A percentile compares a stretch with the other conserved stretches of the same genome.
Evolutionary conservation across 2,113 vertebrate genomes (phyloP).

Genomic region (Ceyx melanurus): DNA sequence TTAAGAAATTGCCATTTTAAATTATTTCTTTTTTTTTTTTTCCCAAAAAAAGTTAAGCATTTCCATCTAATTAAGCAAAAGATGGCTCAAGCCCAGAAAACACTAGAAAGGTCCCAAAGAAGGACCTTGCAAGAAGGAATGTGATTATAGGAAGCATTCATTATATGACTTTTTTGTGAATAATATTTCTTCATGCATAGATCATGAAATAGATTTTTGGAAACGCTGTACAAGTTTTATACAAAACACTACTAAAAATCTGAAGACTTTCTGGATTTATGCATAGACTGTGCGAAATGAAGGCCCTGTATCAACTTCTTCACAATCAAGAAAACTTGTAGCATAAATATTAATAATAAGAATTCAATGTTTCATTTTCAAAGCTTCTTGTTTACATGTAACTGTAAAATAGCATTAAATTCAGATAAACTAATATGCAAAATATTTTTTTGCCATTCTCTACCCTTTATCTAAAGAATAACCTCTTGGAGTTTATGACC

Average conservation of each 20-base stretch:
- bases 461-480: background rate
- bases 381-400: background rate
- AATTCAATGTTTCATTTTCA: background rate
- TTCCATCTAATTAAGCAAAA: background rate
- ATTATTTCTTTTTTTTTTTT: background rate
- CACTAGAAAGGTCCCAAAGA: background rate
- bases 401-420: background rate
- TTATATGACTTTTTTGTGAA: background rate
- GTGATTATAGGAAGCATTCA: background rate
- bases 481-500: background rate
- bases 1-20: background rate
- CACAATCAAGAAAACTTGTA: background rate
- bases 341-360: background rate
- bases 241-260: background rate
- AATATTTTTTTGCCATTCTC: background rate
- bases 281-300: rapidly evolving
- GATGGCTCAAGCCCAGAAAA: background rate
- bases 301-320: background rate
- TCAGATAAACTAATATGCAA: background rate
- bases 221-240: background rate
- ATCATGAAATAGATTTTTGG: background rate
- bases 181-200: background rate
- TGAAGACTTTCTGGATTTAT: background rate
- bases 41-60: background rate
- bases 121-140: background rate